Evolutionary conservation across 2,888 invertebrate species (phyloP), one percentile per base, ranked within the genome.

Genomic region (Synergus japonicus): DNA sequence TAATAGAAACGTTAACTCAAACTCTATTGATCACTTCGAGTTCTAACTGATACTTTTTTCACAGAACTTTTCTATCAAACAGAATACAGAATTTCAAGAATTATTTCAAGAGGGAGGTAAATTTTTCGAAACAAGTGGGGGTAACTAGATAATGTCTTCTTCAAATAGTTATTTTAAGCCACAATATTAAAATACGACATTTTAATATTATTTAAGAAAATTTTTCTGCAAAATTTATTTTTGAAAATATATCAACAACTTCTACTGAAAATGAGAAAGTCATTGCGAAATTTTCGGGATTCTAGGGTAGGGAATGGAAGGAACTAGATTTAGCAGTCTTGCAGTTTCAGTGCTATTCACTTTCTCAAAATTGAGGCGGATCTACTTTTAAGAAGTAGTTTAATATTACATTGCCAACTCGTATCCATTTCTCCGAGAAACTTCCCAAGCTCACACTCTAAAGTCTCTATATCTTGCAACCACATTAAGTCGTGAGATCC

Each of bases 11-110:
- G 81, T 81, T 81, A 83, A 76, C 80, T 80, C 84, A 84, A 88
- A 88, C 88, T 88, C 81, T 86, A 88, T 88, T 87, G 87, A 88
- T 87, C 86, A 88, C 82, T 82, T 79, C 81, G 82, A 82, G 82
- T 85, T 85, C 83, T 83, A 83, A 82, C 77, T 80, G 76, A 81
- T 83, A 85, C 84, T 84, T 88, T 83, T 88, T 88, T 87, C 81
- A 85, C 80, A 83, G 81, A 77, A 78, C 78, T 15, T 10, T 37
- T 63, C 37, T 60, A 76, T 76, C 77, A 78, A 83, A 82, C 78
- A 82, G 80, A 60, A 60, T 60, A 60, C 60, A 10, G 10, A 60
- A n/a, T n/a, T n/a, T n/a, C n/a, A n/a, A n/a, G n/a, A n/a, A 22
- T 12, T 22, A 60, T 12, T 60, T 12, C 12, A 60, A 12, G 60